phyloP scores from a whole-genome alignment of 2,113 vertebrate species.

The Tetrao urogallus region DNA sequence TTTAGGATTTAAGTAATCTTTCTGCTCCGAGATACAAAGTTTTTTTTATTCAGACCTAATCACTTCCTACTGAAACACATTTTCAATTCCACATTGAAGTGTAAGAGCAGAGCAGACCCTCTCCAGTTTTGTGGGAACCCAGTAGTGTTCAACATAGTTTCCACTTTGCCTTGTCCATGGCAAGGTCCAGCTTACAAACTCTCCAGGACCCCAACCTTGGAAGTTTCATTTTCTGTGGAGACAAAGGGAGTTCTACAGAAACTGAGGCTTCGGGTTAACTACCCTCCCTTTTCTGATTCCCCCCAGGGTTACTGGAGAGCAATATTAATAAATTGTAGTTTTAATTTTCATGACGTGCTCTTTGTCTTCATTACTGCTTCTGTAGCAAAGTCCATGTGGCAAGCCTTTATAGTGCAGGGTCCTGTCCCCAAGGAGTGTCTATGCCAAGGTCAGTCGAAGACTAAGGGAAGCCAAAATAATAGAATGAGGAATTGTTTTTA shows the following conservation, averaged over 20 bases:
- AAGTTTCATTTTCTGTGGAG: background rate
- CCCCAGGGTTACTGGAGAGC: background rate
- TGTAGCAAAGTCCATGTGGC: background rate
- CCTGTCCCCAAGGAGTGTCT: fast-evolving
- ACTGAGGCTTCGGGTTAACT: background rate
- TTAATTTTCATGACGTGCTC: background rate
- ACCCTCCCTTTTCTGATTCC: background rate
- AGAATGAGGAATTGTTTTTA: background rate
- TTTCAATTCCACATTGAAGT: background rate
- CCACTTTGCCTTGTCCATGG: background rate
- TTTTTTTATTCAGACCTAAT: background rate
- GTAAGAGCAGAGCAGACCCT: background rate
- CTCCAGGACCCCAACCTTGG: fast-evolving
- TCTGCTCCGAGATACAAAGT: background rate
- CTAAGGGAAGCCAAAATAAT: background rate
- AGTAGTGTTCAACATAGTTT: background rate
- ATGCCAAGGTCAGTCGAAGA: background rate
- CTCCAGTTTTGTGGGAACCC: background rate
- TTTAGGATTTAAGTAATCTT: background rate
- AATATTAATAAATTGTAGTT: background rate
- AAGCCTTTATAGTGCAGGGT: fast-evolving
- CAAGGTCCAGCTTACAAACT: background rate
- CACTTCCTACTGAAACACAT: background rate
- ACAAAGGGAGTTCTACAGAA: background rate
- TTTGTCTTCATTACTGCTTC: background rate